Conservation (phyloP, 2,113 vertebrate species). For the Saguinus imperator region DNA sequence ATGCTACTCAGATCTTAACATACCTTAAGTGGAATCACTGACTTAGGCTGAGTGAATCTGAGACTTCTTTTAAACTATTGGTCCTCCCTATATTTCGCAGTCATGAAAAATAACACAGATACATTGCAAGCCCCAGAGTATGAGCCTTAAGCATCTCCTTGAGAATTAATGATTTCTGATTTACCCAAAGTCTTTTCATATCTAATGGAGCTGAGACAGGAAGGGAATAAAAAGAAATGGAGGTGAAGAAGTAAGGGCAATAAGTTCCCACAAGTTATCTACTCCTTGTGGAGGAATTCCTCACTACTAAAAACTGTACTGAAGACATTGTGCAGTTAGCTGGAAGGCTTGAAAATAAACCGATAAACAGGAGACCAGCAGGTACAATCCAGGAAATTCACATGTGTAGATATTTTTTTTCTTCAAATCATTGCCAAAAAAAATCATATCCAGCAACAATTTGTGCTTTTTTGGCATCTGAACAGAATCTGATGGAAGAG, state of each 20-base stretch:
- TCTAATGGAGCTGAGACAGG: not conserved
- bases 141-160: not conserved
- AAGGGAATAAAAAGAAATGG: not conserved
- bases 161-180: not conserved
- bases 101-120: not conserved
- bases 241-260: not conserved
- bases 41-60: not conserved
- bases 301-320: not conserved
- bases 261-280: not conserved
- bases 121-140: not conserved
- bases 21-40: slow-evolving; percentile 36
- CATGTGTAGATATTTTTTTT: not conserved
- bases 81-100: not conserved
- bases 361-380: not conserved
- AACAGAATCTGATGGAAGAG: not conserved
- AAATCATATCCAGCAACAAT: not conserved
- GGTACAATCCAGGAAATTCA: not conserved
- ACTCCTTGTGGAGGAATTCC: not conserved
- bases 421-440: not conserved
- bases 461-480: not conserved
- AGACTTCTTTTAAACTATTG: not conserved
- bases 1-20: not conserved
- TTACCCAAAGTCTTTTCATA: not conserved
- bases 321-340: not conserved
- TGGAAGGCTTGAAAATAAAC: not conserved